Conservation (phyloP, 2,888 invertebrate species). For the Polymixis lichenea region DNA sequence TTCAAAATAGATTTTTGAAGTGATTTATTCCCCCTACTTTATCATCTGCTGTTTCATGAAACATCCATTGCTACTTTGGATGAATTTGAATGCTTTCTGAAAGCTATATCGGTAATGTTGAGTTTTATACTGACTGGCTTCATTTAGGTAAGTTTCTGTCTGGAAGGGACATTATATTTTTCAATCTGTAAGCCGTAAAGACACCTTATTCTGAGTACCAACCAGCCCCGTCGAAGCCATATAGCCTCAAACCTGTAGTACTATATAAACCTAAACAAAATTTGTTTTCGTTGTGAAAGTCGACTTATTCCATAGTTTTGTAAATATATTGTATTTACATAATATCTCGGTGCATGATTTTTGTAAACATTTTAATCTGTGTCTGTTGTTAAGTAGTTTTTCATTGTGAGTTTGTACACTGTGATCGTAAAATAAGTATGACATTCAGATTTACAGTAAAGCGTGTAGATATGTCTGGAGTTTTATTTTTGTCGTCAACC, state of each 20-base stretch:
- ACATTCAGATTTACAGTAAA: slow-evolving; percentile 59
- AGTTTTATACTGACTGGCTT: background rate
- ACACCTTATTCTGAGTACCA: slow-evolving; percentile 3
- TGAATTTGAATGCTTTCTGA: background rate
- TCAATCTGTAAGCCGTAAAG: background rate
- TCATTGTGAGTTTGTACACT: slow-evolving; percentile 48
- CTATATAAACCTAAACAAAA: slow-evolving; percentile 28
- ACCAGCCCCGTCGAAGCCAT: background rate
- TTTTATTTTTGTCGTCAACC: slow-evolving; percentile 51
- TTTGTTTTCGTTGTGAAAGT: slow-evolving; percentile 26
- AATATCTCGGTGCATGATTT: slow-evolving; percentile 56
- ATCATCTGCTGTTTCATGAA: background rate
- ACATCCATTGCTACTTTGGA: background rate
- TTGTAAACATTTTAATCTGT: slow-evolving; percentile 60
- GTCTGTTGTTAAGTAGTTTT: slow-evolving; percentile 44
- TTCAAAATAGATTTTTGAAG: background rate
- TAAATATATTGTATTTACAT: slow-evolving; percentile 62
- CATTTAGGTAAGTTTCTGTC: background rate
- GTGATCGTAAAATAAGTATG: slow-evolving; percentile 57
- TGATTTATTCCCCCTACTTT: background rate
- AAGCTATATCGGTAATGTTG: too few relatives aligned
- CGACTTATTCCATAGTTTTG: slow-evolving; percentile 51
- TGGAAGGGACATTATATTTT: background rate
- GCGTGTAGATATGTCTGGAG: slow-evolving; percentile 44
- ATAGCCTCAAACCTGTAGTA: slow-evolving; percentile 24